Evolutionary conservation across 2,888 invertebrate genomes (phyloP), one percentile per base, ranked within the genome.

Genomic region (Stenichneumon culpator): DNA sequence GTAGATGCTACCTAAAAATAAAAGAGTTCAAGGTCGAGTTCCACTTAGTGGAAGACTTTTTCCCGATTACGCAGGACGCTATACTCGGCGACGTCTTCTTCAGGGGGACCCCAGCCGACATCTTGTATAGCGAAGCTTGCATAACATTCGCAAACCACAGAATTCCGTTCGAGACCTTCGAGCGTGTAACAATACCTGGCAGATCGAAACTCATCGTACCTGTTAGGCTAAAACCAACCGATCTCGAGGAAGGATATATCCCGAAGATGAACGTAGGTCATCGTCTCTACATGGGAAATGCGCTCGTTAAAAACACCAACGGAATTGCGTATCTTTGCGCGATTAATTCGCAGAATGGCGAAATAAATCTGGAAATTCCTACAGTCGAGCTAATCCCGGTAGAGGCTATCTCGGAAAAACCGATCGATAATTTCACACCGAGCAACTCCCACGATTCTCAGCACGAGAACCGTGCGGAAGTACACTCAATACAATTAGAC

Each of bases 111-210:
- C 70, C 70, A 9, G 70, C 82, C 1, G 75, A 77, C 11, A 70
- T 77, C 0, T 16, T 82, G 0, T 82, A 77, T 6, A 77, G 65
- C 5, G 7, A 65, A 22, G 60, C 68, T 0, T 81, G 81, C 19
- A 81, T 81, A 7, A 25, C 75, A 5, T 75, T 82, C 22, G 50
- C 36, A 2, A 36, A 28, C 6, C n/a, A 28, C 11, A 6, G n/a
- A 22, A 82, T 82, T 50, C 70, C 52, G 5, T 75, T 82, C 44
- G 75, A 75, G 52, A 75, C 52, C 14, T n/a, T 28, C 16, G 80
- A 82, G 14, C 50, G 57, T 25, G 39, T 75, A 9, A 14, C 32
- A 0, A 68, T 80, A 3, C 80, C 80, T 0, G 39, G 65, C 5
- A 44, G 80, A 36, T 50, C 74, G 9, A 81, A 74, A 19, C 2